Conservation (phyloP, 1,140 invertebrate species). For the Cydia splendana region DNA sequence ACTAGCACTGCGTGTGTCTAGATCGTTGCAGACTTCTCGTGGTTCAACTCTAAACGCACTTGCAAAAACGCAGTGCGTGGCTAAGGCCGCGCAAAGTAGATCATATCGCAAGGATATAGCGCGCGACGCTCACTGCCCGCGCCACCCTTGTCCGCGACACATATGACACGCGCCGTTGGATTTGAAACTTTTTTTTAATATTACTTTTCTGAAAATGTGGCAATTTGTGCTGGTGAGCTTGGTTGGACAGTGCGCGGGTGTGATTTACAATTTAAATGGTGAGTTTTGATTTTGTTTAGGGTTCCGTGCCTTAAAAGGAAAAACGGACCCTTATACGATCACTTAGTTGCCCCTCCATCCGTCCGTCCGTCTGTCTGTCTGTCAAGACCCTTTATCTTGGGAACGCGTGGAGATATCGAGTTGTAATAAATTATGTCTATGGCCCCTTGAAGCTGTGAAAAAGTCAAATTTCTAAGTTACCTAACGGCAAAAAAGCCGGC, state of each 20-base stretch:
- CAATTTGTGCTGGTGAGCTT: slow-evolving; percentile 32
- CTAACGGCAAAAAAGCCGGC: too few species aligned
- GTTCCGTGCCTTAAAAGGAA: too few species aligned
- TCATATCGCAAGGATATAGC: slow-evolving; percentile 8
- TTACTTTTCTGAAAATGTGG: slow-evolving; percentile 20
- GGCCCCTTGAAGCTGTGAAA: too few species aligned
- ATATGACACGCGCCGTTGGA: neutral
- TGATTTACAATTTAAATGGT: slow-evolving; percentile 49
- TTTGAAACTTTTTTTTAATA: neutral
- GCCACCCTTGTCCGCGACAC: slow-evolving; percentile 1
- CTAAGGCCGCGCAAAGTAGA: neutral
- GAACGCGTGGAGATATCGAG: too few species aligned
- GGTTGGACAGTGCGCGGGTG: slow-evolving; percentile 30
- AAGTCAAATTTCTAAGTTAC: too few species aligned
- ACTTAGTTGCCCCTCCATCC: too few species aligned
- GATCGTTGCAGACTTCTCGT: too few species aligned
- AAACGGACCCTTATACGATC: too few species aligned
- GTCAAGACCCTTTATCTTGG: too few species aligned
- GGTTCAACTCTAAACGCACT: neutral
- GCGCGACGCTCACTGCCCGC: neutral
- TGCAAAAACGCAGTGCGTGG: neutral
- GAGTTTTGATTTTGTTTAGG: slow-evolving; percentile 34
- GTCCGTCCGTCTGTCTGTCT: too few species aligned
- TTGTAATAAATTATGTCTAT: too few species aligned
- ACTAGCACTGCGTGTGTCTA: too few species aligned